These are phyloP conservation scores for Halocaridina rubra DNA, from an alignment of 2,888 invertebrate genomes.

Conservation along the genomic window DNA sequence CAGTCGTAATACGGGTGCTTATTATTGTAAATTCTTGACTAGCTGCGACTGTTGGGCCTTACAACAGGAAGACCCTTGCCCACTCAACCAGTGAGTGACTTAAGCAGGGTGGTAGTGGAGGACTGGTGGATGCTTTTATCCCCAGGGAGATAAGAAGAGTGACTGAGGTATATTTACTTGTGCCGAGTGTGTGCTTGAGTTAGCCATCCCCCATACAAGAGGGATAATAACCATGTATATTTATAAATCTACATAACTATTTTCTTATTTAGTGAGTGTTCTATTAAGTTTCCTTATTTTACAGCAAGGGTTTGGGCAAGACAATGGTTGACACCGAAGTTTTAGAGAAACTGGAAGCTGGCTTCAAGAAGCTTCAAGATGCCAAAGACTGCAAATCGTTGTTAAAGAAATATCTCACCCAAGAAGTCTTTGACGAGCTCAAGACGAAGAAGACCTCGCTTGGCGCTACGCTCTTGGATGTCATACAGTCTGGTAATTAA, in stretches of 20 bases:
- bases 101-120: not conserved
- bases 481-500: conserved; percentile 89
- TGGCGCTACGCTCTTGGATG: conserved; percentile 91
- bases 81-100: not conserved
- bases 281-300: not conserved
- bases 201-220: not conserved
- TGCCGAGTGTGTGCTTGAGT: not conserved
- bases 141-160: not conserved
- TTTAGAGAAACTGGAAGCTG: conserved; percentile 90
- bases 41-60: too few relatives aligned
- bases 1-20: too few relatives aligned
- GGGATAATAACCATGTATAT: too few relatives aligned
- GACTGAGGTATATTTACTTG: not conserved
- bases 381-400: conserved; percentile 91
- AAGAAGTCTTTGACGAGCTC: conserved; percentile 88
- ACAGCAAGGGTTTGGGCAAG: conserved; percentile 33
- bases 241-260: not conserved
- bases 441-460: conserved; percentile 94
- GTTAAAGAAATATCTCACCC: conserved; percentile 94
- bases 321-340: conserved; percentile 84
- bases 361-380: conserved; percentile 85
- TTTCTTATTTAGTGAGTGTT: too few relatives aligned
- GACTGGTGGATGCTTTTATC: not conserved
- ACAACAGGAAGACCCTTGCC: too few relatives aligned
- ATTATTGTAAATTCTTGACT: too few relatives aligned